Evolutionary conservation across 2,888 invertebrate species (phyloP).

Genomic region (Callosobruchus maculatus): DNA sequence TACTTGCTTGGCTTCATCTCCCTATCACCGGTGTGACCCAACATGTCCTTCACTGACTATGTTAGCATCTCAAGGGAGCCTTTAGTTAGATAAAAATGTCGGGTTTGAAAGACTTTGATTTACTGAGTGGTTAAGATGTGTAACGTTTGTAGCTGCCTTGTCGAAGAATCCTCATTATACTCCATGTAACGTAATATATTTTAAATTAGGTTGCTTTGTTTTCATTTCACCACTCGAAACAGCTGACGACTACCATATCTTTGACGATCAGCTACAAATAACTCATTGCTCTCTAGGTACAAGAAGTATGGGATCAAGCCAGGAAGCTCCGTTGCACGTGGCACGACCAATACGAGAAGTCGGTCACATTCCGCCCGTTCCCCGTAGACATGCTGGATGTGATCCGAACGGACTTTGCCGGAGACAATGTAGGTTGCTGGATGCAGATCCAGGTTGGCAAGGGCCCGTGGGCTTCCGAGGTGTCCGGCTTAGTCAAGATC

Average conservation of each 20-base stretch:
- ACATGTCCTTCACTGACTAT: too few relatives aligned
- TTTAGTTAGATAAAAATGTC: too few relatives aligned
- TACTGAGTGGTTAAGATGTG: too few relatives aligned
- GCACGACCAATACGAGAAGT: slow-evolving; percentile 94
- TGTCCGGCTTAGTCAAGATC: slow-evolving; percentile 89
- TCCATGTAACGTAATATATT: too few relatives aligned
- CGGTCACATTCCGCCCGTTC: slow-evolving; percentile 90
- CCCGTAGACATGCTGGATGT: slow-evolving; percentile 94
- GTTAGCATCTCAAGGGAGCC: too few relatives aligned
- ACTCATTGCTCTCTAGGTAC: slow-evolving; percentile 66
- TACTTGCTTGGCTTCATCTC: too few relatives aligned
- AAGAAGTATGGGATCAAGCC: slow-evolving; percentile 95
- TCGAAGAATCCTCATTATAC: too few relatives aligned
- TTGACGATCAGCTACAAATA: neutral
- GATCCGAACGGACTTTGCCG: slow-evolving; percentile 90
- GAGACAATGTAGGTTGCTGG: slow-evolving; percentile 95
- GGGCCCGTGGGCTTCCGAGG: slow-evolving; percentile 91
- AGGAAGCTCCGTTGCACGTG: slow-evolving; percentile 88
- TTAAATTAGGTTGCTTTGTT: too few relatives aligned
- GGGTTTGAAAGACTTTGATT: too few relatives aligned
- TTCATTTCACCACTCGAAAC: too few relatives aligned
- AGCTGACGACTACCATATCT: neutral
- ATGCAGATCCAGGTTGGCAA: slow-evolving; percentile 96
- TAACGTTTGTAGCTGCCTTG: too few relatives aligned
- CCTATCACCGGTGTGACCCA: too few relatives aligned